These are phyloP conservation scores for Lithobates pipiens DNA, from an alignment of 2,797 vertebrate genomes.

Conservation along the genomic window DNA sequence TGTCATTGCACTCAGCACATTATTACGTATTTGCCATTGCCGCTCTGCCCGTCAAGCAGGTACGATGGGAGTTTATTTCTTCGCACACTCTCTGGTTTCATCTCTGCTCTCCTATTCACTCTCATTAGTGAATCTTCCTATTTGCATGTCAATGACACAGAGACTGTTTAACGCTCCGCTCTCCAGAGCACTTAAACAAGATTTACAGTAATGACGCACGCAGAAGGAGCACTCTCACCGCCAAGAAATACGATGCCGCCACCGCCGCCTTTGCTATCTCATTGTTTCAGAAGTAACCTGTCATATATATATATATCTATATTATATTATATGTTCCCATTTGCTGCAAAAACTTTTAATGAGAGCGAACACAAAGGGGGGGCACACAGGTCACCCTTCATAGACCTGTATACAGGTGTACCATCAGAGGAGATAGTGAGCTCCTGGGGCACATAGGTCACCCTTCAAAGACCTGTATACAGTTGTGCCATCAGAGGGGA, in stretches of 20 bases:
- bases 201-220: slow-evolving; percentile 53
- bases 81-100: neutral
- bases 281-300: neutral
- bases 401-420: too few relatives aligned
- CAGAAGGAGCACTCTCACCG: neutral
- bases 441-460: too few relatives aligned
- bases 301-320: neutral
- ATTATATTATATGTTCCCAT: neutral
- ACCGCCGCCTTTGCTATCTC: neutral
- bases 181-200: slow-evolving; percentile 32
- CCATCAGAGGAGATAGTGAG: too few relatives aligned
- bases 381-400: too few relatives aligned
- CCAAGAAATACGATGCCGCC: neutral
- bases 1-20: neutral
- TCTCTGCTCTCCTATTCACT: slow-evolving; percentile 18
- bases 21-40: neutral
- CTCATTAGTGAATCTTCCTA: slow-evolving; percentile 44
- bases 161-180: slow-evolving; percentile 29
- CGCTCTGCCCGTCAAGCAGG: neutral
- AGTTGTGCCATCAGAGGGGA: too few relatives aligned
- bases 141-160: slow-evolving; percentile 40
- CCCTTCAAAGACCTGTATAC: too few relatives aligned
- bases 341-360: neutral
- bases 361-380: too few relatives aligned
- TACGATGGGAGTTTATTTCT: slow-evolving; percentile 1